A percentile compares a stretch with the other conserved stretches of the same genome.
These are phyloP conservation scores for Echinarachnius parma DNA, from an alignment of 53 echinoderm and acorn worm species.

Conservation along the genomic window DNA sequence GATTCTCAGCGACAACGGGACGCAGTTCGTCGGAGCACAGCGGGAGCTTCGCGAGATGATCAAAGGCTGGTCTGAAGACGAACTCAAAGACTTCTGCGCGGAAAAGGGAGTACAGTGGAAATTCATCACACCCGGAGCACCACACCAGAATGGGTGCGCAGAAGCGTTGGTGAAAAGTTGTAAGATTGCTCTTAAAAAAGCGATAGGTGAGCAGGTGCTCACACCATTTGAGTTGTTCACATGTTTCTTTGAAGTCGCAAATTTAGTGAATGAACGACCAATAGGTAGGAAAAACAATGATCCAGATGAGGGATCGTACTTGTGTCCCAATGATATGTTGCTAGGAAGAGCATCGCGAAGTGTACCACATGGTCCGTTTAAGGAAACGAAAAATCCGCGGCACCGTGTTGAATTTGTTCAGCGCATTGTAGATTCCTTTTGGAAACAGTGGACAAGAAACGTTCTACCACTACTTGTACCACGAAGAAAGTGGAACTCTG, in stretches of 20 bases:
- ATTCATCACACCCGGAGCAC: constrained; percentile 69
- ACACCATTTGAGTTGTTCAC: constrained; percentile 73
- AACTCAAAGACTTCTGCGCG: constrained; percentile 72
- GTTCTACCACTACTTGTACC: constrained; percentile 56
- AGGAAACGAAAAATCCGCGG: constrained; percentile 45
- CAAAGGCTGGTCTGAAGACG: constrained; percentile 37
- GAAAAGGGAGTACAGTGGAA: constrained; percentile 53
- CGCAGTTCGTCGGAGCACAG: constrained; percentile 60
- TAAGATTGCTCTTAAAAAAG: constrained; percentile 60
- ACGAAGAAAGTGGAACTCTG: constrained; percentile 49
- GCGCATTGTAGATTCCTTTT: constrained; percentile 61
- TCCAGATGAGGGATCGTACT: constrained; percentile 64
- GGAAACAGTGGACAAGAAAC: constrained; percentile 49
- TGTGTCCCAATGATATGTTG: constrained; percentile 64
- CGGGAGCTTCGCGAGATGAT: constrained; percentile 55
- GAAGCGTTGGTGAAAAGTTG: constrained; percentile 67
- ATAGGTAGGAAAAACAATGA: constrained; percentile 61
- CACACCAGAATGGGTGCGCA: constrained; percentile 76
- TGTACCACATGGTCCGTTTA: constrained; percentile 65
- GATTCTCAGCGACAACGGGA: constrained; percentile 65
- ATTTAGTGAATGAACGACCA: constrained; percentile 63
- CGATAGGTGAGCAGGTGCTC: constrained; percentile 63
- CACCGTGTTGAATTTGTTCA: constrained; percentile 63
- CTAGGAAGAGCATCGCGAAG: constrained; percentile 47
- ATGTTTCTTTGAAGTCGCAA: constrained; percentile 58